A percentile compares a stretch with the other conserved stretches of the same genome.
These are phyloP conservation scores for Laodelphax striatellus DNA, from an alignment of 1,140 invertebrate genomes.

Conservation along the genomic window DNA sequence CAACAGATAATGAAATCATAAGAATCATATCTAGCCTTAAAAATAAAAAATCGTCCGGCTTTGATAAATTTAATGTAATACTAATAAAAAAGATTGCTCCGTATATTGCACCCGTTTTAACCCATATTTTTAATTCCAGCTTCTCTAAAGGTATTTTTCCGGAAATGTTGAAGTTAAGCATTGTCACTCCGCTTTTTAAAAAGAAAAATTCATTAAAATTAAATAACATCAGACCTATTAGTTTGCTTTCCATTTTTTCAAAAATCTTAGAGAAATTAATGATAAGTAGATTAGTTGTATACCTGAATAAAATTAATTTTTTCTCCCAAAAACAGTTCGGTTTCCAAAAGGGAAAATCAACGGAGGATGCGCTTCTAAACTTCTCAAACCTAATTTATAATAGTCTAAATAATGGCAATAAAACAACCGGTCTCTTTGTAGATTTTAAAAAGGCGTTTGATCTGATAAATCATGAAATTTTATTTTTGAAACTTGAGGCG, in stretches of 20 bases:
- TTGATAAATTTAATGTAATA: neutral
- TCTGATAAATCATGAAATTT: neutral
- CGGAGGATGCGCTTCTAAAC: neutral
- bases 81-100: neutral
- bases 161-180: neutral
- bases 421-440: conserved; percentile 3
- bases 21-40: neutral
- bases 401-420: conserved; percentile 1
- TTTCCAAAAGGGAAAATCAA: conserved; percentile 8
- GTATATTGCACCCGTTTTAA: neutral
- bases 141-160: neutral
- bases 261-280: conserved; percentile 11
- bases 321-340: conserved; percentile 1
- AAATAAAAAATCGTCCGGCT: conserved; percentile 6
- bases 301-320: conserved; percentile 6
- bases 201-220: neutral
- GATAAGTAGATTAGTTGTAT: neutral
- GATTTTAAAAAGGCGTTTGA: conserved; percentile 8
- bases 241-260: conserved; percentile 8
- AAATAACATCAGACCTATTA: conserved; percentile 4
- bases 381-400: conserved; percentile 5
- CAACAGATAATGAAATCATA: neutral
- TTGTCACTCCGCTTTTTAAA: neutral
- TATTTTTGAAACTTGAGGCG: conserved; percentile 1
- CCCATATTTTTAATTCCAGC: neutral